These are phyloP conservation scores for Eurypyga helias DNA, from an alignment of 2,113 vertebrate species.

Conservation along the genomic window DNA sequence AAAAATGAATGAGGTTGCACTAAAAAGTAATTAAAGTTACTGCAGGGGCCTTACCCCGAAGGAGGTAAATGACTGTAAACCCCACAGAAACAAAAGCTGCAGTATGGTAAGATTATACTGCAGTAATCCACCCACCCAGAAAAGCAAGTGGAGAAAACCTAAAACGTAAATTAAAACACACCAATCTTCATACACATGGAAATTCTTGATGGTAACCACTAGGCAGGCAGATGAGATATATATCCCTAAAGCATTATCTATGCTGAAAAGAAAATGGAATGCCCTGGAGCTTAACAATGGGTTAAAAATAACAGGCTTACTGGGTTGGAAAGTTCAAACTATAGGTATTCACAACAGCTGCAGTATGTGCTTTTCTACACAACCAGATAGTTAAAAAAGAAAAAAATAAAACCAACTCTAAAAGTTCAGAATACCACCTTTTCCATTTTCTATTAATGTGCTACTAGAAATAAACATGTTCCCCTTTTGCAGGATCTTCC, in stretches of 20 bases:
- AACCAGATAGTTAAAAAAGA: background rate
- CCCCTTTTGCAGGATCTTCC: slow-evolving; percentile 55
- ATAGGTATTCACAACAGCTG: background rate
- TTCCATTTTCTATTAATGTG: slow-evolving; percentile 24
- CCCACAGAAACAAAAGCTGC: background rate
- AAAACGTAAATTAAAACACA: background rate
- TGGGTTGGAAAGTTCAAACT: background rate
- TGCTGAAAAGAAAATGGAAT: background rate
- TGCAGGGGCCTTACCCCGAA: background rate
- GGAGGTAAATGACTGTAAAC: background rate
- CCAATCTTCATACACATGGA: background rate
- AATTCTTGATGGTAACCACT: background rate
- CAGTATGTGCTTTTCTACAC: background rate
- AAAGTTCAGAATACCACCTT: background rate
- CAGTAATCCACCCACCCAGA: background rate
- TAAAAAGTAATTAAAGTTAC: background rate
- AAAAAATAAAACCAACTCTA: background rate
- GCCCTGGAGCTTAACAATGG: background rate
- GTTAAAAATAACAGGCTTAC: background rate
- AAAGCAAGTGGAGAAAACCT: background rate
- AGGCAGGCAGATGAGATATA: background rate
- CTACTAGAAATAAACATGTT: slow-evolving; percentile 59
- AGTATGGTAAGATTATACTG: background rate
- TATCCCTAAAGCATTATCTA: background rate
- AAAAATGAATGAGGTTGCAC: background rate